Conservation (phyloP, 1,140 invertebrate genomes). For the Ptiloglossa arizonensis region DNA sequence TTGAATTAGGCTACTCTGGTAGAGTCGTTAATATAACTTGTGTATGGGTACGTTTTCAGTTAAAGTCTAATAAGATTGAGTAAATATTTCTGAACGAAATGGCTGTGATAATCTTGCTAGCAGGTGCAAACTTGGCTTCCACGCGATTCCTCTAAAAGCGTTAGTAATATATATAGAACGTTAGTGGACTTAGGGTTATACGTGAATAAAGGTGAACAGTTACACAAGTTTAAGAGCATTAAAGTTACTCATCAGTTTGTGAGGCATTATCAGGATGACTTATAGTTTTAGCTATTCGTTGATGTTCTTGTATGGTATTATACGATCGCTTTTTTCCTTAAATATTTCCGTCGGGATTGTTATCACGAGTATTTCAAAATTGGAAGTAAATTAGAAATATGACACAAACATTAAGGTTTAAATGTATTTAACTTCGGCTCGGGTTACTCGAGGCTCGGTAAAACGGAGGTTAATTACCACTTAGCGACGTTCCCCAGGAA, state of each 20-base stretch:
- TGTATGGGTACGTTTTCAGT: too few species aligned
- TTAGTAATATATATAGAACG: not conserved
- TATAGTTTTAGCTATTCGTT: not conserved
- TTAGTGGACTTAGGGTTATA: not conserved
- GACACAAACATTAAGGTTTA: slow-evolving; percentile 9
- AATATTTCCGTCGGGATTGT: not conserved
- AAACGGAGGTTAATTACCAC: slow-evolving; percentile 67
- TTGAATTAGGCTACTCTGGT: too few species aligned
- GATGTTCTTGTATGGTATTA: not conserved
- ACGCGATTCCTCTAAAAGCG: not conserved
- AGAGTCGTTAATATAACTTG: too few species aligned
- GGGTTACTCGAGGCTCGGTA: slow-evolving; percentile 32
- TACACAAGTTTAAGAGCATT: not conserved
- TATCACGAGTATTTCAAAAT: not conserved
- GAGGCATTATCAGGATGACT: not conserved
- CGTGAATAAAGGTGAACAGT: not conserved
- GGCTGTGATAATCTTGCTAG: not conserved
- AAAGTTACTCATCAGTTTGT: not conserved
- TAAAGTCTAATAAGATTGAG: not conserved
- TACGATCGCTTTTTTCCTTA: not conserved
- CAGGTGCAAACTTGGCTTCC: not conserved
- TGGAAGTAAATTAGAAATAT: not conserved
- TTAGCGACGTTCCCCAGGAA: slow-evolving; percentile 48
- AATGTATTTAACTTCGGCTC: slow-evolving; percentile 49
- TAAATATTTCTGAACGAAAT: not conserved